phyloP scores from a whole-genome alignment of 2,888 invertebrate species.

The Cheilosia impressa region DNA sequence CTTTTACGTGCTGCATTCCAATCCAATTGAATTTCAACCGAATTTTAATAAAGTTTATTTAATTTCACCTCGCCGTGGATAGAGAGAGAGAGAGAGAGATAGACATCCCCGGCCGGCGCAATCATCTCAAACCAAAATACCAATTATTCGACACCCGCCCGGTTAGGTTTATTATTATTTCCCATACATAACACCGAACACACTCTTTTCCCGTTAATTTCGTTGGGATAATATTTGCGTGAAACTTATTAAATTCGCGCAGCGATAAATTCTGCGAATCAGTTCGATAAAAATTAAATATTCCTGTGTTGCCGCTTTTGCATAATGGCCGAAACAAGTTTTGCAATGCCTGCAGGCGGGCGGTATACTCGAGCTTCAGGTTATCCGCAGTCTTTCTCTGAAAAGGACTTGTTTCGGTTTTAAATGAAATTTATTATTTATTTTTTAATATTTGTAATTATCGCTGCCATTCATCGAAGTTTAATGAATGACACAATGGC shows the following conservation, averaged over 20 bases:
- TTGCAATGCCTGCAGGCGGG: background rate
- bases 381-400: background rate
- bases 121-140: background rate
- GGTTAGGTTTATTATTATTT: conserved; percentile 22
- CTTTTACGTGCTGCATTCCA: background rate
- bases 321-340: conserved; percentile 3
- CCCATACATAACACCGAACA: background rate
- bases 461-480: conserved; percentile 27
- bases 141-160: background rate
- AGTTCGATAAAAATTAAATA: conserved; percentile 43
- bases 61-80: conserved; percentile 1
- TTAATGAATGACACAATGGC: conserved; percentile 22
- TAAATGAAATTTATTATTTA: conserved; percentile 12
- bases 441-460: conserved; percentile 9
- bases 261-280: conserved; percentile 20
- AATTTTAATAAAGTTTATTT: conserved; percentile 12
- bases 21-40: conserved; percentile 21
- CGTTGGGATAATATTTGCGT: conserved; percentile 40
- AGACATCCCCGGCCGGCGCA: background rate
- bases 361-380: background rate
- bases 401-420: background rate
- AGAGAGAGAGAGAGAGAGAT: background rate
- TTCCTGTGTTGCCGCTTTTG: conserved; percentile 11
- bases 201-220: conserved; percentile 29
- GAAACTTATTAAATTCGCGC: conserved; percentile 41